Conservation (phyloP, 2,113 vertebrate genomes). For the Rattus rattus region DNA sequence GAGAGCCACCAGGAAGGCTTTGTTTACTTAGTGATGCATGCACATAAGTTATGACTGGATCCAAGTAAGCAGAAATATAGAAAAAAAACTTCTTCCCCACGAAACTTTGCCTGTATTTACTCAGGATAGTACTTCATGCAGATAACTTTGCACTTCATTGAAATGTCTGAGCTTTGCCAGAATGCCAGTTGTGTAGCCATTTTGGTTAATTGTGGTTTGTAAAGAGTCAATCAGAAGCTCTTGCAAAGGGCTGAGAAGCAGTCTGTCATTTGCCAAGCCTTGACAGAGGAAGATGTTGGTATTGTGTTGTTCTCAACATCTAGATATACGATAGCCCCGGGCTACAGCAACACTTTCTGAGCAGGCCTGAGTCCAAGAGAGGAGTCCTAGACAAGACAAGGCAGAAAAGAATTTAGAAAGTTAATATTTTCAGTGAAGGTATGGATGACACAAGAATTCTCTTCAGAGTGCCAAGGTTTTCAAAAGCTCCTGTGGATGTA, state of each 20-base stretch:
- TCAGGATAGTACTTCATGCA: neutral
- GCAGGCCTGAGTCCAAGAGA: neutral
- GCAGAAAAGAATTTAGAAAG: neutral
- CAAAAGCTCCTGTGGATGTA: neutral
- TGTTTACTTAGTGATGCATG: neutral
- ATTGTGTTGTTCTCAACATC: neutral
- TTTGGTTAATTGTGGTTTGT: slow-evolving; percentile 45
- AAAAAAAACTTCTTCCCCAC: neutral
- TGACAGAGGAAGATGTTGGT: slow-evolving; percentile 7
- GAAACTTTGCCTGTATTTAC: neutral
- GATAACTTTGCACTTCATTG: neutral
- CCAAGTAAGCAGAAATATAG: neutral
- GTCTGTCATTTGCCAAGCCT: neutral
- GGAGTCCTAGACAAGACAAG: neutral
- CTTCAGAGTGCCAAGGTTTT: neutral
- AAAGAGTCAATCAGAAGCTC: slow-evolving; percentile 1
- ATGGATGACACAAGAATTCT: neutral
- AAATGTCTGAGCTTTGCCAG: neutral
- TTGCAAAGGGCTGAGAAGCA: slow-evolving; percentile 6
- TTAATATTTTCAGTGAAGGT: slow-evolving; percentile 13
- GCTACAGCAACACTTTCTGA: neutral
- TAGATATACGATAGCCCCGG: neutral
- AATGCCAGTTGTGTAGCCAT: neutral
- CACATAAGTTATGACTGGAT: neutral
- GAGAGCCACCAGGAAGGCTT: neutral